Conservation (phyloP, 1,140 invertebrate species). For the Sycophaga agraensis region DNA sequence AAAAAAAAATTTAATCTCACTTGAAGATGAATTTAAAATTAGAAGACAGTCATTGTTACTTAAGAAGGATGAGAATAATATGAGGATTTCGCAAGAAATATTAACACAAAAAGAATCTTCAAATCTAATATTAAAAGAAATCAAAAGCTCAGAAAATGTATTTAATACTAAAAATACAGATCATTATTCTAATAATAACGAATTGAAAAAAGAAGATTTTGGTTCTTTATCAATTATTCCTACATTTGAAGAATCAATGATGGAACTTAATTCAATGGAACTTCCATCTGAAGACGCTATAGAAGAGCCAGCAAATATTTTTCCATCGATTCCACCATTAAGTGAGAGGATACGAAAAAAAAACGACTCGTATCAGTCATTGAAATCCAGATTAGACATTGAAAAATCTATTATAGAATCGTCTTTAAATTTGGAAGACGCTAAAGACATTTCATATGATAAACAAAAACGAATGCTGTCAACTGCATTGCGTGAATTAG, state of each 20-base stretch:
- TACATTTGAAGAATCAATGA: constrained; percentile 40
- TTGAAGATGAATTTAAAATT: constrained; percentile 27
- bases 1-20: neutral
- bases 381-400: constrained; percentile 45
- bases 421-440: constrained; percentile 43
- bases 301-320: constrained; percentile 35
- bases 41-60: neutral
- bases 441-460: constrained; percentile 30
- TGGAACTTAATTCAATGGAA: constrained; percentile 34
- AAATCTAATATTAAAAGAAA: constrained; percentile 5
- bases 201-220: constrained; percentile 27
- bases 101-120: constrained; percentile 3
- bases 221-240: constrained; percentile 1
- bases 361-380: constrained; percentile 29
- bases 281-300: constrained; percentile 8
- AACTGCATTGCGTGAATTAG: constrained; percentile 45
- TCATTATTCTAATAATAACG: neutral
- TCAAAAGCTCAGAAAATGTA: neutral
- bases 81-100: neutral
- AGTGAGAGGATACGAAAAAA: constrained; percentile 56
- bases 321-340: constrained; percentile 49
- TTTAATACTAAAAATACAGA: constrained; percentile 14
- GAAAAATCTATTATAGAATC: constrained; percentile 54
- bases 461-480: constrained; percentile 48
- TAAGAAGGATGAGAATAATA: constrained; percentile 1